Evolutionary conservation across 2,113 vertebrate species (phyloP).

Genomic region (Muntiacus reevesi): DNA sequence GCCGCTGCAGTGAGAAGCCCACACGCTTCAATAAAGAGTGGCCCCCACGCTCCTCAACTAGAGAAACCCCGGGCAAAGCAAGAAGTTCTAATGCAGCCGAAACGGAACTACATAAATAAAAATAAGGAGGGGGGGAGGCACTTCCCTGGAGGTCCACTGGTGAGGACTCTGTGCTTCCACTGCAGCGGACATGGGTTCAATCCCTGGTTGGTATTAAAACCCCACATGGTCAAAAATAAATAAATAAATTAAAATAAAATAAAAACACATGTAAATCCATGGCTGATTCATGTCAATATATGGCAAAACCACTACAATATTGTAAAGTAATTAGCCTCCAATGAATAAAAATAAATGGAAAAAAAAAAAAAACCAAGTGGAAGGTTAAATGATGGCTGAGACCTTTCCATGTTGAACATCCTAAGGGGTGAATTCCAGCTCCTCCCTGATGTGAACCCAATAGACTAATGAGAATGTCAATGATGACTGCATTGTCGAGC

Average conservation of each 20-base stretch:
- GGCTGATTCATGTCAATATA: no score
- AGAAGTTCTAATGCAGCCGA: neutral
- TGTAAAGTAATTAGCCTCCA: no score
- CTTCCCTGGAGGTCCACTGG: neutral
- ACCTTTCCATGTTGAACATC: neutral
- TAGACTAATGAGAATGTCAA: neutral
- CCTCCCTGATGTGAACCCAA: neutral
- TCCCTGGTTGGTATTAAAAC: neutral
- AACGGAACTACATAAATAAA: neutral
- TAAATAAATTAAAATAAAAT: neutral
- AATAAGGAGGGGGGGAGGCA: neutral
- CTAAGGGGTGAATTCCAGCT: neutral
- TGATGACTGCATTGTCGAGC: rapidly evolving
- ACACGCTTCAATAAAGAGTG: neutral
- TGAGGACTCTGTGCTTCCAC: neutral
- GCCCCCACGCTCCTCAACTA: neutral
- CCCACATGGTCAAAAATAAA: neutral
- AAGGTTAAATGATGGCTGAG: neutral
- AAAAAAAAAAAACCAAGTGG: neutral
- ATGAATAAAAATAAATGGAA: no score
- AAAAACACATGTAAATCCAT: neutral
- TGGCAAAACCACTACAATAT: no score
- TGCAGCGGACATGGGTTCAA: neutral
- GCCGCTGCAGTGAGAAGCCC: neutral
- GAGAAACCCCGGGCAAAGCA: neutral